Percentiles rank a stretch among this genome's conserved stretches.
phyloP scores from a whole-genome alignment of 1,140 invertebrate genomes.

The Drosophila nikananu region DNA sequence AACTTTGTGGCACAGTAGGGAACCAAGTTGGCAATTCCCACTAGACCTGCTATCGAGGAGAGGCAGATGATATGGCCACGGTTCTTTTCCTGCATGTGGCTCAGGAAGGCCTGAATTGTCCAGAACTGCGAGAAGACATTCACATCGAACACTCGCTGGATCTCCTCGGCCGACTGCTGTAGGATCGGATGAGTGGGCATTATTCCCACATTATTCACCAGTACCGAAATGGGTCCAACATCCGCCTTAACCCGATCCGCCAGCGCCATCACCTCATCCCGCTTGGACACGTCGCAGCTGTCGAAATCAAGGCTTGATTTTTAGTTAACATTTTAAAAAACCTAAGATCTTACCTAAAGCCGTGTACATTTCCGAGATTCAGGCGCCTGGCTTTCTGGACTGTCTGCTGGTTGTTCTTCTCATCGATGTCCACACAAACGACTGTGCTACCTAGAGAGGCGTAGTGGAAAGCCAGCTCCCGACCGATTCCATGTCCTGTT shows the following conservation, averaged over 20 bases:
- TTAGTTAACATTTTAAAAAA: neutral
- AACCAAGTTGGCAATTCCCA: slow-evolving; percentile 90
- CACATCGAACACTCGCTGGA: slow-evolving; percentile 89
- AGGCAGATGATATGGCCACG: slow-evolving; percentile 92
- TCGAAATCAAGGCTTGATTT: neutral
- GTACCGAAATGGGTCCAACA: slow-evolving; percentile 89
- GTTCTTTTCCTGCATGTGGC: slow-evolving; percentile 90
- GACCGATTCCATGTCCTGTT: slow-evolving; percentile 95
- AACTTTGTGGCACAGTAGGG: slow-evolving; percentile 93
- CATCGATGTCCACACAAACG: slow-evolving; percentile 95
- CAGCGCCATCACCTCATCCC: slow-evolving; percentile 87
- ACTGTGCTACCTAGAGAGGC: slow-evolving; percentile 91
- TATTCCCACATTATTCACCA: slow-evolving; percentile 93
- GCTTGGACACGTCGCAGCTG: slow-evolving; percentile 90
- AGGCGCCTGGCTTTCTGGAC: slow-evolving; percentile 87
- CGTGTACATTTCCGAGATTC: slow-evolving; percentile 85
- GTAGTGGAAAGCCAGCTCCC: slow-evolving; percentile 93
- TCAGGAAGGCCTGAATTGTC: slow-evolving; percentile 92
- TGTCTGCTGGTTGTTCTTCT: slow-evolving; percentile 89
- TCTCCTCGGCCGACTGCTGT: slow-evolving; percentile 87
- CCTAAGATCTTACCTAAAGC: slow-evolving; percentile 86
- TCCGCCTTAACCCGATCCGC: slow-evolving; percentile 87
- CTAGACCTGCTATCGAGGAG: slow-evolving; percentile 91
- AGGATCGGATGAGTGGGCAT: slow-evolving; percentile 89
- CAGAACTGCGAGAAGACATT: slow-evolving; percentile 92